phyloP scores from a whole-genome alignment of 2,113 vertebrate genomes.

The Halcyon malimbica region DNA sequence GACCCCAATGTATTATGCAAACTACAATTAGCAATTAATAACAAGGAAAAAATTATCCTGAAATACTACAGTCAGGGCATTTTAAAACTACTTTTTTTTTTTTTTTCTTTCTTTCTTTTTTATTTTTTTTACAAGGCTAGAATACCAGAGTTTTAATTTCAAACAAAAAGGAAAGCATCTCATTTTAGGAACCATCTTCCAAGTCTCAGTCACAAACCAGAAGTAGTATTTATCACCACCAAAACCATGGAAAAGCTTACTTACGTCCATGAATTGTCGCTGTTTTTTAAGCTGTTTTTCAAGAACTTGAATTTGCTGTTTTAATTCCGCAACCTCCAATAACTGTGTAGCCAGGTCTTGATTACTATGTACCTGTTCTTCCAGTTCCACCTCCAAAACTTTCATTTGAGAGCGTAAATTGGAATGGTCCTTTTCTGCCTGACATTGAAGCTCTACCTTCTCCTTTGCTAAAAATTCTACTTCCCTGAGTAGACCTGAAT shows the following conservation, averaged over 20 bases:
- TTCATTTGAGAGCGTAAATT: conserved; percentile 81
- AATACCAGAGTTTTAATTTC: not conserved
- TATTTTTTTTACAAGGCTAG: not conserved
- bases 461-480: conserved; percentile 83
- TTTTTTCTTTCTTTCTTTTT: not conserved
- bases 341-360: conserved; percentile 78
- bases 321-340: conserved; percentile 80
- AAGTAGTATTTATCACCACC: not conserved
- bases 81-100: not conserved
- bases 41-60: not conserved
- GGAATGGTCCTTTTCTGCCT: conserved; percentile 88
- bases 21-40: not conserved
- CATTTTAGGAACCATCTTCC: not conserved
- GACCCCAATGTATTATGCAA: not conserved
- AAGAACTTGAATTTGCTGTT: conserved; percentile 86
- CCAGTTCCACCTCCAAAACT: conserved; percentile 86
- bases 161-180: not conserved
- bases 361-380: conserved; percentile 85
- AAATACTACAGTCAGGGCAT: not conserved
- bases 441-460: conserved; percentile 86
- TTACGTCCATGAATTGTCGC: conserved; percentile 94
- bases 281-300: conserved; percentile 93
- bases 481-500: conserved; percentile 84
- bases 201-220: not conserved
- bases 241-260: not conserved